phyloP scores from a whole-genome alignment of 1,140 invertebrate genomes.

The Luehdorfia chinensis region DNA sequence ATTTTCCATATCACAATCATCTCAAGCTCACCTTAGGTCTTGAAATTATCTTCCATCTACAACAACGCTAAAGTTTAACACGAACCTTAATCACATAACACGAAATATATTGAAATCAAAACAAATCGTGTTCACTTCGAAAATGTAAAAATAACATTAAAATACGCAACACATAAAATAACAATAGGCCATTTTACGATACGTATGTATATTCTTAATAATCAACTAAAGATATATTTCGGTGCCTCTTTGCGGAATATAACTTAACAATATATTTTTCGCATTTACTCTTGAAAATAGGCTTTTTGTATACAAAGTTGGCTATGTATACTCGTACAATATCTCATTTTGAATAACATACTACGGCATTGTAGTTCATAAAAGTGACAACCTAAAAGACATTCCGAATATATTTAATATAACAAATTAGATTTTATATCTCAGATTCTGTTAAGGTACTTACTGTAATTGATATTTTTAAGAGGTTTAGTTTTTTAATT shows the following conservation, averaged over 20 bases:
- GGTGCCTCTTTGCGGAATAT: background rate
- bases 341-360: too few relatives aligned
- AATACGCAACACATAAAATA: background rate
- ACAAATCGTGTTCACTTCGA: slow-evolving; percentile 3
- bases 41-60: slow-evolving; percentile 9
- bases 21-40: slow-evolving; percentile 11
- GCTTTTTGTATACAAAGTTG: too few relatives aligned
- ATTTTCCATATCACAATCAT: slow-evolving; percentile 3
- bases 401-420: too few relatives aligned
- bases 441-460: too few relatives aligned
- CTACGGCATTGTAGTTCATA: too few relatives aligned
- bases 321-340: too few relatives aligned
- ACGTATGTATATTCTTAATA: background rate
- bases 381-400: too few relatives aligned
- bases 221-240: background rate
- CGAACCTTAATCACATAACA: slow-evolving; percentile 11
- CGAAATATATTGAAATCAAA: slow-evolving; percentile 1
- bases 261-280: too few relatives aligned
- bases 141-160: background rate
- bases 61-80: slow-evolving; percentile 11
- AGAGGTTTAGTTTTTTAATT: too few relatives aligned
- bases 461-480: too few relatives aligned
- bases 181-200: background rate
- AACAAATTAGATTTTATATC: too few relatives aligned
- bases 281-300: too few relatives aligned